Conservation (phyloP, 2,888 invertebrate genomes). For the Drosophila ochracea region DNA sequence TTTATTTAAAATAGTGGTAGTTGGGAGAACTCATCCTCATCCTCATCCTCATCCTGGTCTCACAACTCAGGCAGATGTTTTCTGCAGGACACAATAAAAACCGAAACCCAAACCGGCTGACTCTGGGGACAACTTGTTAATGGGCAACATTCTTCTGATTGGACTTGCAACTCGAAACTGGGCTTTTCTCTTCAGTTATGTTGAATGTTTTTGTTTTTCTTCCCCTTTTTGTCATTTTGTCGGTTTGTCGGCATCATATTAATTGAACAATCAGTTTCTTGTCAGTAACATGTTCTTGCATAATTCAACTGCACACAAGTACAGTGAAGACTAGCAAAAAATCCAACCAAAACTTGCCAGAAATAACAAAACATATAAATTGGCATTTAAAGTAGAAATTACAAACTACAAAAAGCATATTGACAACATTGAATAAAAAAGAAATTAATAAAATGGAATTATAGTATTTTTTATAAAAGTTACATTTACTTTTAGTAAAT, state of each 20-base stretch:
- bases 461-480: background rate
- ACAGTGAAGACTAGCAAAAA: slow-evolving; percentile 36
- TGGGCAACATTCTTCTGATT: slow-evolving; percentile 73
- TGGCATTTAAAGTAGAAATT: background rate
- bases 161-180: slow-evolving; percentile 20
- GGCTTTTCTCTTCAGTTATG: slow-evolving; percentile 39
- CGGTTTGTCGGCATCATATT: slow-evolving; percentile 47
- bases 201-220: slow-evolving; percentile 15
- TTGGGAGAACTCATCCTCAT: background rate
- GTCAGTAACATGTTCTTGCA: slow-evolving; percentile 70
- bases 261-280: slow-evolving; percentile 75
- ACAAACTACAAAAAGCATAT: background rate
- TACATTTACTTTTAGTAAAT: background rate
- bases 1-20: slow-evolving; percentile 7
- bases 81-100: slow-evolving; percentile 8
- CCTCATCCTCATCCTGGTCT: slow-evolving; percentile 10
- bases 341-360: too few species aligned
- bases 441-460: background rate
- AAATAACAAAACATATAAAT: background rate
- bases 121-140: slow-evolving; percentile 78
- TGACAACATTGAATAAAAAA: background rate
- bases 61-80: slow-evolving; percentile 72
- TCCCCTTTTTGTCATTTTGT: slow-evolving; percentile 8
- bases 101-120: slow-evolving; percentile 9
- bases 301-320: slow-evolving; percentile 29